Conservation (phyloP, 2,888 invertebrate species). For the Chloroclysta siterata region DNA sequence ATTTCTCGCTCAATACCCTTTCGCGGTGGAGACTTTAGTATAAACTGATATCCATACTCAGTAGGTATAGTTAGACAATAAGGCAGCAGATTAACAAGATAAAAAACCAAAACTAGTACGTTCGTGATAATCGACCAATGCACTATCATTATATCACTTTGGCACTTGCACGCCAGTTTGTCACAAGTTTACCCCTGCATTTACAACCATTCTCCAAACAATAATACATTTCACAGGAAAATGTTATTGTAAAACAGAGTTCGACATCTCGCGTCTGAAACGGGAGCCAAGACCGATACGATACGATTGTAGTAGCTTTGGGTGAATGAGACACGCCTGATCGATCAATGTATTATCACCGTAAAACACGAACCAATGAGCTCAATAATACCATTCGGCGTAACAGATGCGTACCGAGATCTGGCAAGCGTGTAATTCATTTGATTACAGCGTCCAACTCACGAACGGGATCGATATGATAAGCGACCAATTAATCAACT, state of each 20-base stretch:
- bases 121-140: too few species aligned
- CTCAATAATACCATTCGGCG: conserved; percentile 43
- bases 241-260: conserved; percentile 36
- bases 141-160: too few species aligned
- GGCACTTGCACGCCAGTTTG: not conserved
- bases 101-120: too few species aligned
- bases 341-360: conserved; percentile 57
- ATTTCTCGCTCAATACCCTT: too few species aligned
- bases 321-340: conserved; percentile 52
- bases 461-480: conserved; percentile 45
- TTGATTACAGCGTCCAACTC: conserved; percentile 39
- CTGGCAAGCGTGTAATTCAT: conserved; percentile 41
- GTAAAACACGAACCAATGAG: conserved; percentile 45
- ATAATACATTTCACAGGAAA: conserved; percentile 14
- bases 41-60: too few species aligned
- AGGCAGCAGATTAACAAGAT: too few species aligned
- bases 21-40: too few species aligned
- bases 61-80: too few species aligned
- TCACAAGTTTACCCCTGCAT: not conserved
- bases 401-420: conserved; percentile 39
- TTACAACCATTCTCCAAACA: conserved; percentile 9
- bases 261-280: conserved; percentile 33
- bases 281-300: conserved; percentile 20
- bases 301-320: conserved; percentile 15
- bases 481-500: conserved; percentile 56